phyloP scores from a whole-genome alignment of 1,140 invertebrate genomes.

The Amphibalanus amphitrite region DNA sequence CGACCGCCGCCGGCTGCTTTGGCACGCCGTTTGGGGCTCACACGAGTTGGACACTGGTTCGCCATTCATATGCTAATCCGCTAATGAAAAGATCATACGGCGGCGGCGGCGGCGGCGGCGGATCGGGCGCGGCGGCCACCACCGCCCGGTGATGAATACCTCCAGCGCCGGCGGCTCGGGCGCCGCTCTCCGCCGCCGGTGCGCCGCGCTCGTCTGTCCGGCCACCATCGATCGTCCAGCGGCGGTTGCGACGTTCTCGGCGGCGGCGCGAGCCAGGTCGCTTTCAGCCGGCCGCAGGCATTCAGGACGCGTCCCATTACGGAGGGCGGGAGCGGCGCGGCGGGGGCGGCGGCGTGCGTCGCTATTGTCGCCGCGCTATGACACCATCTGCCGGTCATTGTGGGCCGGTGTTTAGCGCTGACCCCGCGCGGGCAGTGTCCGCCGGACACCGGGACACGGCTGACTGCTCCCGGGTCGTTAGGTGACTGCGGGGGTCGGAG shows the following conservation, averaged over 20 bases:
- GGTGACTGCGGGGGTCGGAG: too few species aligned
- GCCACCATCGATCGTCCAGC: background rate
- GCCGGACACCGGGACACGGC: too few species aligned
- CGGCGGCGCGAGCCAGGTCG: too few species aligned
- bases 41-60: background rate
- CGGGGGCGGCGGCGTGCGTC: too few species aligned
- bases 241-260: too few species aligned
- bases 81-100: slow-evolving; percentile 1
- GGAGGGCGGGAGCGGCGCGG: background rate
- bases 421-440: too few species aligned
- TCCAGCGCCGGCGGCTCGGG: background rate
- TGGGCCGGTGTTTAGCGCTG: background rate
- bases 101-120: too few species aligned
- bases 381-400: background rate
- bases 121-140: too few species aligned
- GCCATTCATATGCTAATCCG: background rate
- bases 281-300: background rate
- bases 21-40: background rate
- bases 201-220: too few species aligned
- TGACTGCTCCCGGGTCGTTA: too few species aligned
- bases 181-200: background rate
- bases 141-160: background rate
- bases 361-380: background rate
- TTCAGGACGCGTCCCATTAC: background rate
- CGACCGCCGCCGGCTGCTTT: too few species aligned